phyloP scores from a whole-genome alignment of 2,797 vertebrate species.

The Crocidura indochinensis region DNA sequence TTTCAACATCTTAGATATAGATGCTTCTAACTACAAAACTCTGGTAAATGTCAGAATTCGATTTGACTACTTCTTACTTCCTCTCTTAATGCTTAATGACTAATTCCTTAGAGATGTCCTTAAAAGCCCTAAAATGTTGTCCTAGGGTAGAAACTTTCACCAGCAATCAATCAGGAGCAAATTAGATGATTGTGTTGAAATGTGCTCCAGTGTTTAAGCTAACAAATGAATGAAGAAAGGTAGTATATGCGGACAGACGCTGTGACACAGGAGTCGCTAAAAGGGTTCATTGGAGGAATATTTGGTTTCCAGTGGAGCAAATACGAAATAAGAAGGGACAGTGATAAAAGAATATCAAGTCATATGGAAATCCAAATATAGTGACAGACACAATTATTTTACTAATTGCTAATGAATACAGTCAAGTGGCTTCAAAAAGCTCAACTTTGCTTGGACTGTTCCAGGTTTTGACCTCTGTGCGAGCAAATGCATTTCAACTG shows the following conservation, averaged over 20 bases:
- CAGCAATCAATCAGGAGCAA: slow-evolving; percentile 89
- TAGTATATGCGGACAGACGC: slow-evolving; percentile 86
- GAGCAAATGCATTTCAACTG: slow-evolving; percentile 91
- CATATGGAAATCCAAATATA: slow-evolving; percentile 91
- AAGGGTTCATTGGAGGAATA: slow-evolving; percentile 88
- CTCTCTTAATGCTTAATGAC: slow-evolving; percentile 88
- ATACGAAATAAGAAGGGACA: slow-evolving; percentile 87
- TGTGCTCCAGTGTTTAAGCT: slow-evolving; percentile 86
- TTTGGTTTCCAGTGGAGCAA: slow-evolving; percentile 87
- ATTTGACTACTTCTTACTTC: slow-evolving; percentile 88
- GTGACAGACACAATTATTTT: slow-evolving; percentile 93
- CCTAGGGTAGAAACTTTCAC: slow-evolving; percentile 89
- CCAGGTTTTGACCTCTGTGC: slow-evolving; percentile 92
- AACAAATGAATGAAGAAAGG: slow-evolving; percentile 89
- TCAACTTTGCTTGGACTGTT: slow-evolving; percentile 91
- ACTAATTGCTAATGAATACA: slow-evolving; percentile 94
- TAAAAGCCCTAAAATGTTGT: slow-evolving; percentile 89
- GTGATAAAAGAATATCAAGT: slow-evolving; percentile 90
- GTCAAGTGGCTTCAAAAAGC: slow-evolving; percentile 92
- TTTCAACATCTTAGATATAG: slow-evolving; percentile 88
- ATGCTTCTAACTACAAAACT: slow-evolving; percentile 87
- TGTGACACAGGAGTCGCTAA: slow-evolving; percentile 84
- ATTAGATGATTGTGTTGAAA: slow-evolving; percentile 88
- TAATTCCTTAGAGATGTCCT: slow-evolving; percentile 88
- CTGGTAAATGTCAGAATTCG: slow-evolving; percentile 87